These are phyloP conservation scores for Drosophila stalkeri DNA, from an alignment of 2,888 invertebrate genomes.

Conservation along the genomic window DNA sequence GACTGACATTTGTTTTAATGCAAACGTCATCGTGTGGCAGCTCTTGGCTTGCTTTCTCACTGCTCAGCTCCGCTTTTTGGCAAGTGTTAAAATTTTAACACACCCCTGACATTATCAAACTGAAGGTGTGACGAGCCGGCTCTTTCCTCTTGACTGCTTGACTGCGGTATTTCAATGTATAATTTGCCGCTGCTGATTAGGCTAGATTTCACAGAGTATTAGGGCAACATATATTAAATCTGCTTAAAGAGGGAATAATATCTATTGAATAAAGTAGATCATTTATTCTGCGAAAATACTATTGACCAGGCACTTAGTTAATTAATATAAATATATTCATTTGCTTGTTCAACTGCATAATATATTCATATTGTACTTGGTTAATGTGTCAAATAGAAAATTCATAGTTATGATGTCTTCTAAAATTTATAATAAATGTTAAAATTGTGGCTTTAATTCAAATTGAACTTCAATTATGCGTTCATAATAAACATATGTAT, in stretches of 20 bases:
- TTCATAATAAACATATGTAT: not conserved
- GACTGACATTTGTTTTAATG: constrained; percentile 77
- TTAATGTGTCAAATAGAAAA: not conserved
- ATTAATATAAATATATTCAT: not conserved
- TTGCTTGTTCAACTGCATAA: not conserved
- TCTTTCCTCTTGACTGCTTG: constrained; percentile 1
- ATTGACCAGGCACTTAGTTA: not conserved
- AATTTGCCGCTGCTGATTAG: constrained; percentile 9
- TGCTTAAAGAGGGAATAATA: too few species aligned
- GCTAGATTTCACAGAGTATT: not conserved
- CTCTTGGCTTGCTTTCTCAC: constrained; percentile 35
- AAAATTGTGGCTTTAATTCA: not conserved
- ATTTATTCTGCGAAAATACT: too few species aligned
- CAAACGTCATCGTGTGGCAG: constrained; percentile 70
- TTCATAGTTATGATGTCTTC: not conserved
- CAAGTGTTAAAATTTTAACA: constrained; percentile 60
- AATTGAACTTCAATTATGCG: not conserved
- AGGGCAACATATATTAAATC: not conserved
- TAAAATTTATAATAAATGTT: not conserved
- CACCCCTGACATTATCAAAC: constrained; percentile 70
- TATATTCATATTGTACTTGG: not conserved
- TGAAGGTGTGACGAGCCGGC: constrained; percentile 23
- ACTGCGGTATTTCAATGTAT: not conserved
- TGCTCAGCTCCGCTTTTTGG: constrained; percentile 12
- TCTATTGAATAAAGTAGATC: too few species aligned